phyloP scores from a whole-genome alignment of 2,888 invertebrate genomes.

The Microctonus hyperodae region DNA sequence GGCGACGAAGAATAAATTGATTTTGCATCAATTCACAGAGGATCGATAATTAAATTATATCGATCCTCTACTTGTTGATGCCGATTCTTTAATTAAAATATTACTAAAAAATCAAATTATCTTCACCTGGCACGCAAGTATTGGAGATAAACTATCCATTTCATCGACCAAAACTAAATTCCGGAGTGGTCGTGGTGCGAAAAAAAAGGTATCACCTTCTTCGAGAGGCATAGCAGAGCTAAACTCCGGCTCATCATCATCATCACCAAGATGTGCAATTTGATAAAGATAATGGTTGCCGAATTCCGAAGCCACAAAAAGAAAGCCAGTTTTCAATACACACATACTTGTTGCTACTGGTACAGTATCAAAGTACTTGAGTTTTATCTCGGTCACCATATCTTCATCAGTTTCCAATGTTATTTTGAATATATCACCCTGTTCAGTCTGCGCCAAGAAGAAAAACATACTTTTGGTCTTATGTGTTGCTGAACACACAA shows the following conservation, averaged over 20 bases:
- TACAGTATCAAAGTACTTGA: constrained; percentile 99
- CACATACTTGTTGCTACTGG: constrained; percentile 97
- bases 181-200: constrained; percentile 90
- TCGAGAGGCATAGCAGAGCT: constrained; percentile 98
- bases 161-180: constrained; percentile 98
- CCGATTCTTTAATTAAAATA: constrained; percentile 17
- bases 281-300: constrained; percentile 99
- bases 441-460: constrained; percentile 98
- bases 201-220: constrained; percentile 99
- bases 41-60: constrained; percentile 41
- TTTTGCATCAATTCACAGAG: constrained; percentile 55
- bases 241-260: constrained; percentile 98
- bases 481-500: constrained; percentile 98
- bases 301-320: constrained; percentile 98
- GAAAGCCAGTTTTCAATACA: constrained; percentile 97
- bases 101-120: constrained; percentile 3
- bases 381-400: constrained; percentile 97
- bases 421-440: constrained; percentile 96
- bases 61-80: constrained; percentile 53
- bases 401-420: constrained; percentile 97
- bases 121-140: constrained; percentile 76
- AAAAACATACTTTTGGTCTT: constrained; percentile 99
- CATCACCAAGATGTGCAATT: constrained; percentile 99
- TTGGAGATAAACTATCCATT: constrained; percentile 93
- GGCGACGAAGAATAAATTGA: constrained; percentile 57